phyloP scores from a whole-genome alignment of 2,797 vertebrate species.

The Syngnathus rostellatus region DNA sequence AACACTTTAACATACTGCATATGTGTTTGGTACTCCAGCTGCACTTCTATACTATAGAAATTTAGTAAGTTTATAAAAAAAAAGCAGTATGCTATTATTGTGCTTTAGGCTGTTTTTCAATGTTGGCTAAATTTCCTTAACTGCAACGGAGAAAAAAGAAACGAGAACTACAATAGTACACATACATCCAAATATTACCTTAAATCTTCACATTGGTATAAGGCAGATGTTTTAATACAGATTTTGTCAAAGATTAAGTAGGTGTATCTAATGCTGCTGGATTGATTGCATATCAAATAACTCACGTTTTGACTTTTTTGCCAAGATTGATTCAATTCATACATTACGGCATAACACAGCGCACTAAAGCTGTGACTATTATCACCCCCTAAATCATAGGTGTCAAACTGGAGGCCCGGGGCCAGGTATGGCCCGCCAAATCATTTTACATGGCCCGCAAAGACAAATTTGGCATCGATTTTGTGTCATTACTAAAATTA shows the following conservation, averaged over 20 bases:
- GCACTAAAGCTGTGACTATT: neutral
- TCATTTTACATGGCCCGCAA: no score
- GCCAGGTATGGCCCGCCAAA: no score
- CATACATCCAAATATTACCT: neutral
- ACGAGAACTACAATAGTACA: neutral
- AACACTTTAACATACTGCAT: no score
- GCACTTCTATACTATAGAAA: no score
- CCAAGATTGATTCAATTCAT: constrained; percentile 8
- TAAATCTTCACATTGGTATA: neutral
- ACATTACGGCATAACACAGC: neutral
- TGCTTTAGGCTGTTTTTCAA: neutral
- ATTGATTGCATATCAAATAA: neutral
- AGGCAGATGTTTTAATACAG: neutral
- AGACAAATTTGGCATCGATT: no score
- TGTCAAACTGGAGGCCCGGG: no score
- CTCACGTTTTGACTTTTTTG: neutral
- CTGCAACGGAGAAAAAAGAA: neutral
- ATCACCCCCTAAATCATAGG: constrained; percentile 9
- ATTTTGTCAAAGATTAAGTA: neutral
- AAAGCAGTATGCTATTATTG: neutral
- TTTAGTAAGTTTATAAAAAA: neutral
- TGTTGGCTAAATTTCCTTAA: neutral
- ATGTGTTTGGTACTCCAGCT: no score
- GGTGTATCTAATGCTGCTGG: neutral
- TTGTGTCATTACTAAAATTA: no score